Evolutionary conservation across 2,797 vertebrate genomes (phyloP), one percentile per base, ranked within the genome.

Genomic region (Lithobates sylvaticus): DNA sequence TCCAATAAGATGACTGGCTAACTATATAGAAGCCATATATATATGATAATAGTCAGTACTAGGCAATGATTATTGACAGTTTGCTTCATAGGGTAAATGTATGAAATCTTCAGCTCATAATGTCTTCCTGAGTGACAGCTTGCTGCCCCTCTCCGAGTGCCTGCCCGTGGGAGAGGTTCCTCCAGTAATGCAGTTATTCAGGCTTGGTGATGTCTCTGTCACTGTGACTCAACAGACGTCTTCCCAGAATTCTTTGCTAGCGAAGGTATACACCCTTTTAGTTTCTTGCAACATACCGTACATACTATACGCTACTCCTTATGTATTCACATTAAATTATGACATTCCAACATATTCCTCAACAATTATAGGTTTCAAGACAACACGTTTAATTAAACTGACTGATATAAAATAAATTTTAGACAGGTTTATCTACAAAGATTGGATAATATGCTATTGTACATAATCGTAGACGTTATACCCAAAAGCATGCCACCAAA

Each of bases 181-280:
- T 44, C 21, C 10, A 69, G 64, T 70, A 80, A 80, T 80, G 84
- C 36, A 47, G 77, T 75, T 76, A 58, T 76, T 75, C 71, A 23
- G 64, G 78, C 71, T 81, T 32, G n/a, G 29, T 76, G 64, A 81
- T 15, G 3, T 67, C 29, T 81, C 36, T 47, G 3, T 67, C 39
- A 76, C 36, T 47, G 13, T 39, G n/a, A 71, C 67, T 65, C 76
- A 78, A 42, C 50, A 67, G 64, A 42, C 32, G 10, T 44, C 67
- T 23, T n/a, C 39, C 54, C 26, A 72, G 69, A 70, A 68, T 67
- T 29, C 39, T 79, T 47, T 67, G 7, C 64, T 84, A 29, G 32
- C 44, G 13, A 78, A 64, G 39, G 21, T 12, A 34, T 76, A n/a
- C 29, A 29, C 76, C 39, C 5, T 44, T 58, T 36, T 10, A 54